These are phyloP conservation scores for Vireo altiloquus DNA, from an alignment of 2,113 vertebrate species.

Conservation along the genomic window DNA sequence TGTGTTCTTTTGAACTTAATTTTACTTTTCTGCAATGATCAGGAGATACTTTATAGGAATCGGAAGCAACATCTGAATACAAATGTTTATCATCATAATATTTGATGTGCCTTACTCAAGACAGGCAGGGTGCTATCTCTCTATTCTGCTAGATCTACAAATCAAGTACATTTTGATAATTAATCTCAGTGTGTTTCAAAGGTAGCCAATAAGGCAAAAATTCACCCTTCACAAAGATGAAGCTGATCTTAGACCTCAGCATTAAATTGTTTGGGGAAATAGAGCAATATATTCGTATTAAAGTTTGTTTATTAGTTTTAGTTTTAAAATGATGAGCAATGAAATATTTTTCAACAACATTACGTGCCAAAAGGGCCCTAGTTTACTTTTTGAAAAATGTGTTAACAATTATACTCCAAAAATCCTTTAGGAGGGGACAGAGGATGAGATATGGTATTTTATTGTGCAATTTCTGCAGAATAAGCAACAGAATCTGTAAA, in stretches of 20 bases:
- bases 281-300: background rate
- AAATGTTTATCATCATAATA: background rate
- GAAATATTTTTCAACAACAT: background rate
- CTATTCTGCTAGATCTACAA: background rate
- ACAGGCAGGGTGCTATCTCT: background rate
- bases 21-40: background rate
- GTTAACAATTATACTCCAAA: constrained; percentile 19
- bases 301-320: background rate
- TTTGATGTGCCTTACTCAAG: background rate
- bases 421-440: constrained; percentile 64
- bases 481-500: background rate
- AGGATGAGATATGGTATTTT: constrained; percentile 41
- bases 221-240: background rate
- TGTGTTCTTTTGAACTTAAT: background rate
- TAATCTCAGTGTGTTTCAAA: background rate
- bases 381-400: background rate
- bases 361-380: background rate
- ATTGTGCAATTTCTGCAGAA: background rate
- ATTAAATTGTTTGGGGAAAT: background rate
- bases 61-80: background rate
- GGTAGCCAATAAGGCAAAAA: background rate
- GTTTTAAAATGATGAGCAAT: background rate
- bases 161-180: background rate
- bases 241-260: background rate
- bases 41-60: background rate